Percentiles rank a stretch among this genome's conserved stretches.
Conservation (phyloP, 2,888 invertebrate genomes). For the Laspeyria flexula region DNA sequence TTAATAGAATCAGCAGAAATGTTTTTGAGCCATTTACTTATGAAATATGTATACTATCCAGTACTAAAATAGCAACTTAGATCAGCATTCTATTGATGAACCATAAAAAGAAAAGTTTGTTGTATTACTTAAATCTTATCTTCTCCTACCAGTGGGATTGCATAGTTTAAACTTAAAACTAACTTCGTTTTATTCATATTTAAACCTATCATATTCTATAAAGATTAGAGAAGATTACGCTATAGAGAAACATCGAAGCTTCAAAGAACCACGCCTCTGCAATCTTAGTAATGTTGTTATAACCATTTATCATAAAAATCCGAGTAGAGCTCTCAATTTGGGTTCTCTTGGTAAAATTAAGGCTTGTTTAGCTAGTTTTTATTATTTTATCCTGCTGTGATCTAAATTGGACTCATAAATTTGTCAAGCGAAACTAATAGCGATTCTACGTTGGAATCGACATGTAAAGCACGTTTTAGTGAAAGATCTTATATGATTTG, state of each 20-base stretch:
- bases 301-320: constrained; percentile 43
- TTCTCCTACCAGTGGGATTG: too few relatives aligned
- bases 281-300: constrained; percentile 36
- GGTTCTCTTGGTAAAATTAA: constrained; percentile 24
- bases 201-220: not conserved
- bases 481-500: too few relatives aligned
- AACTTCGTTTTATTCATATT: not conserved
- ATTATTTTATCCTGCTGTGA: constrained; percentile 19
- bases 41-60: too few relatives aligned
- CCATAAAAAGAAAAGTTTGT: too few relatives aligned
- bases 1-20: too few relatives aligned
- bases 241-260: constrained; percentile 8
- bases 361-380: constrained; percentile 29
- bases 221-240: too few relatives aligned
- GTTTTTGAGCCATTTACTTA: too few relatives aligned
- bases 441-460: constrained; percentile 2
- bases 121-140: too few relatives aligned
- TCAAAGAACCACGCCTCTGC: constrained; percentile 34
- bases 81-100: too few relatives aligned
- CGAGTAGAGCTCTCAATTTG: constrained; percentile 30
- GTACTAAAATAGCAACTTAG: too few relatives aligned
- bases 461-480: too few relatives aligned
- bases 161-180: too few relatives aligned
- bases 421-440: constrained; percentile 5
- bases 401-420: constrained; percentile 31